phyloP scores from a whole-genome alignment of 1,140 invertebrate genomes.

The Cydia fagiglandana region DNA sequence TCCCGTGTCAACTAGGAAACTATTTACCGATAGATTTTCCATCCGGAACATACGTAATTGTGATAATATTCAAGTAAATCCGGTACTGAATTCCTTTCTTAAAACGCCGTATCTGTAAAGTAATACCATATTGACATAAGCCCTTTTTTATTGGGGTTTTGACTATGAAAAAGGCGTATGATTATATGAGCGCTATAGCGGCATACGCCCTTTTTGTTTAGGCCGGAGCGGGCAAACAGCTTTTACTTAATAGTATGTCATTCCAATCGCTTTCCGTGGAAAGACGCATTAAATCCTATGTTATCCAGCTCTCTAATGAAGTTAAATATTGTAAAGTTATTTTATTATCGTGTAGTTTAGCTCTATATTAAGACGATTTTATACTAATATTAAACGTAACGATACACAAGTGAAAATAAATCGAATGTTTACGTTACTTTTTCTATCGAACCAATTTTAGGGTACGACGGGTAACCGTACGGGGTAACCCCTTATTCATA shows the following conservation, averaged over 20 bases:
- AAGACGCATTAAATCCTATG: neutral
- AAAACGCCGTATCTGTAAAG: neutral
- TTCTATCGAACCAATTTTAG: no score
- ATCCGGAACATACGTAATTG: constrained; percentile 26
- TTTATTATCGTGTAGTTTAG: no score
- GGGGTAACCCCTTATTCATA: no score
- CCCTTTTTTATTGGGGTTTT: neutral
- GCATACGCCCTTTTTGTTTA: neutral
- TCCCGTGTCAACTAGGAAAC: constrained; percentile 11
- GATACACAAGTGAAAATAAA: no score
- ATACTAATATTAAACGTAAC: no score
- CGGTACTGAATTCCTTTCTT: neutral
- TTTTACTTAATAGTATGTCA: constrained; percentile 1
- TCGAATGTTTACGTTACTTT: no score
- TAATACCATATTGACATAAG: neutral
- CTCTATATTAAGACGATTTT: no score
- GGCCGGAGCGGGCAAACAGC: neutral
- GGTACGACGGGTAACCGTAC: no score
- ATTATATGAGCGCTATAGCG: neutral
- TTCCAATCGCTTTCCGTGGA: neutral
- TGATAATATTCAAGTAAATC: constrained; percentile 27
- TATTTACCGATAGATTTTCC: constrained; percentile 26
- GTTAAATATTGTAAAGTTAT: neutral
- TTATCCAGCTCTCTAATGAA: neutral
- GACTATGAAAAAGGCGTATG: neutral